Evolutionary conservation across 2,797 vertebrate species (phyloP), one percentile per base, ranked within the genome.

Genomic region (Myiotriccus ornatus): DNA sequence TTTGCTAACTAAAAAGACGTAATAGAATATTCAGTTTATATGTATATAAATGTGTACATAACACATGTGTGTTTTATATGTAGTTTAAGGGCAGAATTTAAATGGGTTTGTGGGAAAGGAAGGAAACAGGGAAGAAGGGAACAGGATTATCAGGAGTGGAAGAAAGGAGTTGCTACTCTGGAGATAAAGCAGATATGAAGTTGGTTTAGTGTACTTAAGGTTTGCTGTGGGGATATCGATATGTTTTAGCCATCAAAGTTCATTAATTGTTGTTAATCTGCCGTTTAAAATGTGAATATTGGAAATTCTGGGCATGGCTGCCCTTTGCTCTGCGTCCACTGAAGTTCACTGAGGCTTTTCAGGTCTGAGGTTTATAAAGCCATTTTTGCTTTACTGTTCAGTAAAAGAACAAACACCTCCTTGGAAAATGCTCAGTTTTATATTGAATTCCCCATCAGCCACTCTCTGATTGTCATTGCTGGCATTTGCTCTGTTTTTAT

Each of bases 301-400:
- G 37, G 46, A 59, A 37, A 14, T 12, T 7, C 1, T 2, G 37
- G 41, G 16, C 13, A 6, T 0, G 2, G 35, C 57, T 70, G 56
- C 37, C 21, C 19, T 24, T 24, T 59, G 35, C 15, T 47, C 24
- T 22, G 39, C 22, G 16, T 25, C 39, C 25, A 2, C 28, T 34
- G 0, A 34, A 13, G 30, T 11, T 34, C 32, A 4, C 5, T 7
- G 10, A 2, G 0, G 2, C 37, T 44, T 21, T 52, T 52, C 17
- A 30, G 28, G 4, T 52, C 28, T 52, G 50, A 52, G 50, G 50
- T 30, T 24, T 30, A 6, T 2, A 44, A 34, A 67, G 39, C 39
- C 17, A 1, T 22, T 63, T 53, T 37, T 32, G 21, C 14, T 68
- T 46, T 14, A 18, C 43, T 7, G 0, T 10, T 57, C n/a, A 30